These are phyloP conservation scores for Uloborus plumipes DNA, from an alignment of 2,888 invertebrate genomes.

Conservation along the genomic window DNA sequence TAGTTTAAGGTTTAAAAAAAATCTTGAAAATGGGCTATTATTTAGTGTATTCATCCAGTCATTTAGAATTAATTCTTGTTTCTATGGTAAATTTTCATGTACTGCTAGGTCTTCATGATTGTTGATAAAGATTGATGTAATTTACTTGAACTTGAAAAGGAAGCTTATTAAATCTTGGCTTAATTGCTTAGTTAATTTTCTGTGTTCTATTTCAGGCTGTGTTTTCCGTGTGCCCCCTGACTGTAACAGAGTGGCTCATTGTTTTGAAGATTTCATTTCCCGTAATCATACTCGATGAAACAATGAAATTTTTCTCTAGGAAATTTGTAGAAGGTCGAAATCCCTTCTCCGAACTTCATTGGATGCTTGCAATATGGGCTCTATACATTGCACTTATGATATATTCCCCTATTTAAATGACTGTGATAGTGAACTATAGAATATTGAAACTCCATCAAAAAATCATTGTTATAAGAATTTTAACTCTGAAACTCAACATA, in stretches of 20 bases:
- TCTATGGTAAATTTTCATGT: too few species aligned
- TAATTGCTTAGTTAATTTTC: not conserved
- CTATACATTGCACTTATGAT: slow-evolving; percentile 89
- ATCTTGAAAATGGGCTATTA: too few species aligned
- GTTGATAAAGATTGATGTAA: too few species aligned
- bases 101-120: too few species aligned
- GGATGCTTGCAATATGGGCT: slow-evolving; percentile 97
- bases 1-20: too few species aligned
- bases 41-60: too few species aligned
- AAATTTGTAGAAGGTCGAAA: slow-evolving; percentile 97
- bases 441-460: slow-evolving; percentile 8
- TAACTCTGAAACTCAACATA: slow-evolving; percentile 4
- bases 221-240: slow-evolving; percentile 99
- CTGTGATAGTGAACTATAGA: slow-evolving; percentile 38
- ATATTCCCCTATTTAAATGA: slow-evolving; percentile 70
- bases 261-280: slow-evolving; percentile 99
- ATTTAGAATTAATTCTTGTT: too few species aligned
- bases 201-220: slow-evolving; percentile 80
- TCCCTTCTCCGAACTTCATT: slow-evolving; percentile 74
- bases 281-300: slow-evolving; percentile 98
- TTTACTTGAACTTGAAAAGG: too few species aligned
- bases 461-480: slow-evolving; percentile 14
- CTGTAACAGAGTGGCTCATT: slow-evolving; percentile 93
- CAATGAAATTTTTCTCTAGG: slow-evolving; percentile 98
- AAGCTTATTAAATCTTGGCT: too few species aligned